phyloP scores from a whole-genome alignment of 1,140 invertebrate species.

The Drosophila ercepeae region DNA sequence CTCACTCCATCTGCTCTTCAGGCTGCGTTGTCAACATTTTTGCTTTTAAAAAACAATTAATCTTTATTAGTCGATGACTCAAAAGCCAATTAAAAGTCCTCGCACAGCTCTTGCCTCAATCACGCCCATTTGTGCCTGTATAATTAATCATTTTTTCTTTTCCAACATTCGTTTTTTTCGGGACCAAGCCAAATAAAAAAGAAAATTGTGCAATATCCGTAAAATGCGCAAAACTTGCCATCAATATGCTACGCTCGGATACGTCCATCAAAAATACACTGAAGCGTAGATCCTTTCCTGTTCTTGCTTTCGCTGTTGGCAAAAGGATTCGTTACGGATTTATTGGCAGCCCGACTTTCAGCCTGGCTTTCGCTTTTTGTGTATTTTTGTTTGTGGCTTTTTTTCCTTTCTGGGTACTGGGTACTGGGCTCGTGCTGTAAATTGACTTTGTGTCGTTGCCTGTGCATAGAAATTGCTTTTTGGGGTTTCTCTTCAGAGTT shows the following conservation, averaged over 20 bases:
- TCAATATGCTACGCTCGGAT: conserved; percentile 82
- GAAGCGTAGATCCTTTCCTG: conserved; percentile 80
- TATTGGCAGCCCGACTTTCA: conserved; percentile 65
- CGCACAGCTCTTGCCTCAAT: conserved; percentile 65
- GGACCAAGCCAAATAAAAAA: conserved; percentile 22
- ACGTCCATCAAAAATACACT: conserved; percentile 81
- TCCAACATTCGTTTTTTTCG: conserved; percentile 28
- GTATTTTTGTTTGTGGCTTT: conserved; percentile 7
- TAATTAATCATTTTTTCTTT: conserved; percentile 70
- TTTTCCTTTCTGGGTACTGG: conserved; percentile 22
- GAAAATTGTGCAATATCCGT: conserved; percentile 80
- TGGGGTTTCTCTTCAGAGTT: conserved; percentile 29
- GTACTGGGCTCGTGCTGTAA: conserved; percentile 68
- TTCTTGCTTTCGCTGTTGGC: conserved; percentile 57
- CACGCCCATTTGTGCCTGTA: conserved; percentile 48
- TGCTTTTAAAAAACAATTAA: conserved; percentile 82
- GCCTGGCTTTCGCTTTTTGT: conserved; percentile 15
- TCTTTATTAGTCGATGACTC: conserved; percentile 81
- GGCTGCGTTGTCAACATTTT: conserved; percentile 66
- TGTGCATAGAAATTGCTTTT: conserved; percentile 59
- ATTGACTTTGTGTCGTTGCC: conserved; percentile 65
- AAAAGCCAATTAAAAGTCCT: conserved; percentile 81
- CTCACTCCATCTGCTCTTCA: background rate
- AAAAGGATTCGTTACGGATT: conserved; percentile 81
- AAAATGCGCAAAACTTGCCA: conserved; percentile 82